phyloP scores from a whole-genome alignment of 2,797 vertebrate species.

The Hylomyscus alleni region DNA sequence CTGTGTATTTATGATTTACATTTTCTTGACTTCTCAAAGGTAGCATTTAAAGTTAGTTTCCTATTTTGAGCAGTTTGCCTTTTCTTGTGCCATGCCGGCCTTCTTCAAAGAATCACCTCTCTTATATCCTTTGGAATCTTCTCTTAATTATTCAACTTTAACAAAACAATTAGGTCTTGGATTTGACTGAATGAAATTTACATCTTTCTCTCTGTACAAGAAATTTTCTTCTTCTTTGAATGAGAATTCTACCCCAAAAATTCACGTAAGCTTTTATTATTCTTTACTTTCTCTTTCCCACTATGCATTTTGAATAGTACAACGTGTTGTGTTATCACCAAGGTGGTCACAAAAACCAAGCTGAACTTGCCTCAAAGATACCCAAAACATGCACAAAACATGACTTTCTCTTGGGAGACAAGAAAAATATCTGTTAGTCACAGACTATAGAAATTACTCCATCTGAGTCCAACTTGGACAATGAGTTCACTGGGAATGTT shows the following conservation, averaged over 20 bases:
- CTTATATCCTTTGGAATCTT: background rate
- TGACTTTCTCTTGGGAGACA: too few relatives aligned
- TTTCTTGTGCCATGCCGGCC: background rate
- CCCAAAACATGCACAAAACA: background rate
- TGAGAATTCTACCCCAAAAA: background rate
- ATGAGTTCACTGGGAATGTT: background rate
- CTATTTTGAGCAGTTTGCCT: background rate
- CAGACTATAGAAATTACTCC: background rate
- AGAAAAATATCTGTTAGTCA: background rate
- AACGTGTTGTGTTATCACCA: too few relatives aligned
- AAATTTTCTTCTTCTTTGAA: background rate
- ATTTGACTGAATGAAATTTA: background rate
- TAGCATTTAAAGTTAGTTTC: background rate
- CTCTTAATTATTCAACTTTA: background rate
- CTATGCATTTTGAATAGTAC: background rate
- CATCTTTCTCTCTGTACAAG: background rate
- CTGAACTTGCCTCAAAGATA: background rate
- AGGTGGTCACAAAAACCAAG: background rate
- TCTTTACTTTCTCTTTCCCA: background rate
- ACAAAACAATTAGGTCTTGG: background rate
- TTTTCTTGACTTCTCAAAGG: background rate
- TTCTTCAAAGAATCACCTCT: background rate
- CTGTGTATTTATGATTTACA: background rate
- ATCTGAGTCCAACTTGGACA: background rate
- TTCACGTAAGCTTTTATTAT: background rate